Conservation (phyloP, 2,888 invertebrate species). For the Dusona sp. region DNA sequence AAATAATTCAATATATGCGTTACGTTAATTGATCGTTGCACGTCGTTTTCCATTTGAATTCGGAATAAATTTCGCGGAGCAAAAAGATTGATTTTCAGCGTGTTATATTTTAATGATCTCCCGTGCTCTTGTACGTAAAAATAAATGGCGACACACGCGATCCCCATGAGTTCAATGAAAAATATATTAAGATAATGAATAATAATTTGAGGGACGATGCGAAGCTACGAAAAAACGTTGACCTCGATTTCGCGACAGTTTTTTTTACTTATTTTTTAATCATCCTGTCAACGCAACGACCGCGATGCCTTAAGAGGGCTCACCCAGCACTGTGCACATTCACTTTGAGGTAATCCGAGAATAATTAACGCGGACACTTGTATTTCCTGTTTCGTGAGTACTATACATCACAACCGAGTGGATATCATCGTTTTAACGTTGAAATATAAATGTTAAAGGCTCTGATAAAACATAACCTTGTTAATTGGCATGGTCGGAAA, state of each 20-base stretch:
- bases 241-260: slow-evolving; percentile 52
- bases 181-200: slow-evolving; percentile 28
- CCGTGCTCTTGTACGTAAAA: neutral
- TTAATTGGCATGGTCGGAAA: neutral
- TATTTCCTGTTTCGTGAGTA: slow-evolving; percentile 2
- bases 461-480: neutral
- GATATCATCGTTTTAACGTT: neutral
- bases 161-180: neutral
- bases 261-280: slow-evolving; percentile 41
- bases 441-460: neutral
- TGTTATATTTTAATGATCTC: slow-evolving; percentile 56
- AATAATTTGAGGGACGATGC: slow-evolving; percentile 10
- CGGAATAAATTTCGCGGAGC: slow-evolving; percentile 23
- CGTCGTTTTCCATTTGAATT: slow-evolving; percentile 11
- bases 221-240: slow-evolving; percentile 33
- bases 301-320: slow-evolving; percentile 15
- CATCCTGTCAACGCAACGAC: slow-evolving; percentile 33
- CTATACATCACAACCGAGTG: neutral
- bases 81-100: slow-evolving; percentile 51
- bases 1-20: slow-evolving; percentile 3
- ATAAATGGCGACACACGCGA: slow-evolving; percentile 4
- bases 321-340: slow-evolving; percentile 20
- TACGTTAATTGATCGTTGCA: slow-evolving; percentile 24
- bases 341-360: slow-evolving; percentile 37
- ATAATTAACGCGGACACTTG: slow-evolving; percentile 3